Conservation (phyloP, 2,888 invertebrate species). For the Blastobasis lacticolella region DNA sequence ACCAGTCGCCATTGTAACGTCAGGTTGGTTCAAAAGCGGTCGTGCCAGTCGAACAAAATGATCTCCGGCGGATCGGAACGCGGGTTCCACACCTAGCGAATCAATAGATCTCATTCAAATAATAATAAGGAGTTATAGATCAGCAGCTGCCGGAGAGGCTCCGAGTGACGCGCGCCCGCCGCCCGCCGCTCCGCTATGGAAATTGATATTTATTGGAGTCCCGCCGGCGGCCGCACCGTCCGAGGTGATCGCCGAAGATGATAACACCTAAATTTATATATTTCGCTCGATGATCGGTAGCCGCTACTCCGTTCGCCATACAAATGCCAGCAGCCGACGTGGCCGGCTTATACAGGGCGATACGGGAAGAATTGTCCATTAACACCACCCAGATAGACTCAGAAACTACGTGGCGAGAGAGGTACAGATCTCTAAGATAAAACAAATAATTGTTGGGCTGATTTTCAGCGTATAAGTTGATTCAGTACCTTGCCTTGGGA, state of each 20-base stretch:
- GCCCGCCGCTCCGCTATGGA: conserved; percentile 51
- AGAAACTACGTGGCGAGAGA: background rate
- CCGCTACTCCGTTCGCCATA: conserved; percentile 53
- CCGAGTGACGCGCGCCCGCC: conserved; percentile 26
- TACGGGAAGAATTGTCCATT: conserved; percentile 8
- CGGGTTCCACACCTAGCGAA: conserved; percentile 67
- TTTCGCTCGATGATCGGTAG: conserved; percentile 67
- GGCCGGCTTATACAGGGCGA: conserved; percentile 40
- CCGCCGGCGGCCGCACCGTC: conserved; percentile 43
- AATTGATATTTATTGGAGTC: conserved; percentile 65
- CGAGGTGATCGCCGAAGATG: conserved; percentile 64
- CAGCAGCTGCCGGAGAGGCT: conserved; percentile 37
- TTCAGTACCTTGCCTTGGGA: too few species aligned
- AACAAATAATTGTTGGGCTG: too few species aligned
- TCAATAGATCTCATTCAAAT: conserved; percentile 74
- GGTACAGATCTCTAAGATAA: too few species aligned
- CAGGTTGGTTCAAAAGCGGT: conserved; percentile 72
- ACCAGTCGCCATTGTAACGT: conserved; percentile 67
- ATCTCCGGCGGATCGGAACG: conserved; percentile 62
- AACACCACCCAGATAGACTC: too few species aligned
- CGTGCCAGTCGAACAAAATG: conserved; percentile 70
- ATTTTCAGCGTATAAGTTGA: too few species aligned
- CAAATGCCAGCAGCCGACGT: conserved; percentile 45
- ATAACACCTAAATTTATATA: conserved; percentile 71
- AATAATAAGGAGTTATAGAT: conserved; percentile 74